Conservation (phyloP, 2,888 invertebrate genomes). For the Eupithecia abbreviata region DNA sequence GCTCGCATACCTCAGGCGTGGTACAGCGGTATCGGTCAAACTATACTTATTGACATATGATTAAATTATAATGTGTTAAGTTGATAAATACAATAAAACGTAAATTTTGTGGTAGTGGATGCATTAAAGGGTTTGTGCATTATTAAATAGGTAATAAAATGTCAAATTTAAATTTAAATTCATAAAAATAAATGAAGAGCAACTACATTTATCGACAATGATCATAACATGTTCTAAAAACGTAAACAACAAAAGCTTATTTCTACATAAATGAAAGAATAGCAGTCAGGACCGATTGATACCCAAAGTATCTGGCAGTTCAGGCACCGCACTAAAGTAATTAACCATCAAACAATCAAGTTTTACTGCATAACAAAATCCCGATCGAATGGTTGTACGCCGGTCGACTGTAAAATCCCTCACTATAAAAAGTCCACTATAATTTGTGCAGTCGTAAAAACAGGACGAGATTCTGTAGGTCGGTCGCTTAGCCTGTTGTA, state of each 20-base stretch:
- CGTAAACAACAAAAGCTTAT: neutral
- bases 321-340: constrained; percentile 56
- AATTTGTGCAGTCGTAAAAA: constrained; percentile 48
- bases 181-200: too few relatives aligned
- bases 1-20: too few relatives aligned
- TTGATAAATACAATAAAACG: too few relatives aligned
- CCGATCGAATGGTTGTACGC: constrained; percentile 52
- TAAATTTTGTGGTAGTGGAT: neutral
- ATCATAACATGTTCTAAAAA: neutral
- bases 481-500: constrained; percentile 27
- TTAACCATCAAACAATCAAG: constrained; percentile 72
- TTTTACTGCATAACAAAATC: constrained; percentile 71
- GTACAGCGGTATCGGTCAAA: too few relatives aligned
- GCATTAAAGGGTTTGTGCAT: neutral
- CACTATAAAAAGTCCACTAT: constrained; percentile 45
- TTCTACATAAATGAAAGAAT: neutral
- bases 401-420: constrained; percentile 44
- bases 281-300: constrained; percentile 2
- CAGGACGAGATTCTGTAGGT: constrained; percentile 39
- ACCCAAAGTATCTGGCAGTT: constrained; percentile 39
- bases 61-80: too few relatives aligned
- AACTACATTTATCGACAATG: neutral
- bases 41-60: too few relatives aligned
- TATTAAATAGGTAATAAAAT: neutral
- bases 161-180: neutral